Percentiles rank a stretch among this genome's conserved stretches.
Conservation (phyloP, 2,797 vertebrate genomes). For the Protonibea diacanthus region DNA sequence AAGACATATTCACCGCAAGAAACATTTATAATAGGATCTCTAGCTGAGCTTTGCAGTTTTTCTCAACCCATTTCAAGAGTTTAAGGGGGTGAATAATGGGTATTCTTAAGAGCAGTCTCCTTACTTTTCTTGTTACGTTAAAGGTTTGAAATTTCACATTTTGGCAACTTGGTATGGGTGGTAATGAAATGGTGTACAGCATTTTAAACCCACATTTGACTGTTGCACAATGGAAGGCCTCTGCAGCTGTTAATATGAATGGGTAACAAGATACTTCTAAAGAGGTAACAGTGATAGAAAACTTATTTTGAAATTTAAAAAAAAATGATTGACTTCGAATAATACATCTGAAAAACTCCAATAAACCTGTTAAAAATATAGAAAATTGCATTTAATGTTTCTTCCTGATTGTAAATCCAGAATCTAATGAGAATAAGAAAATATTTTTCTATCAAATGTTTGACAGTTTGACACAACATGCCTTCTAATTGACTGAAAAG, state of each 20-base stretch:
- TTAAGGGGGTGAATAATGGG: neutral
- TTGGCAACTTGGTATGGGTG: neutral
- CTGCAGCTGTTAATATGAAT: neutral
- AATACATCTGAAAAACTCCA: neutral
- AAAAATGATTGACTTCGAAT: neutral
- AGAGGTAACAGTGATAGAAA: neutral
- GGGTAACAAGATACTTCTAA: neutral
- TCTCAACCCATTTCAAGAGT: neutral
- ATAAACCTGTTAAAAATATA: neutral
- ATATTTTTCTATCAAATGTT: neutral
- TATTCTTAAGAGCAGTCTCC: neutral
- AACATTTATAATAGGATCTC: slow-evolving; percentile 26
- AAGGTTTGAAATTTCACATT: neutral
- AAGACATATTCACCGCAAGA: slow-evolving; percentile 15
- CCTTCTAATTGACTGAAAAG: neutral
- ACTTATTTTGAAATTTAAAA: neutral
- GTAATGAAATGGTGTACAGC: neutral
- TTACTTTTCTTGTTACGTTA: neutral
- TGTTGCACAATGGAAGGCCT: neutral
- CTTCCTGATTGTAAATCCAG: neutral
- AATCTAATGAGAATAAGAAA: neutral
- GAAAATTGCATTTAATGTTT: neutral
- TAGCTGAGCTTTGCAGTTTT: slow-evolving; percentile 34
- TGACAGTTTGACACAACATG: neutral
- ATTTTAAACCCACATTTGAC: slow-evolving; percentile 1